Base-by-base conservation (phyloP, 2,113 vertebrate species). In the Platysteira castanea region DNA sequence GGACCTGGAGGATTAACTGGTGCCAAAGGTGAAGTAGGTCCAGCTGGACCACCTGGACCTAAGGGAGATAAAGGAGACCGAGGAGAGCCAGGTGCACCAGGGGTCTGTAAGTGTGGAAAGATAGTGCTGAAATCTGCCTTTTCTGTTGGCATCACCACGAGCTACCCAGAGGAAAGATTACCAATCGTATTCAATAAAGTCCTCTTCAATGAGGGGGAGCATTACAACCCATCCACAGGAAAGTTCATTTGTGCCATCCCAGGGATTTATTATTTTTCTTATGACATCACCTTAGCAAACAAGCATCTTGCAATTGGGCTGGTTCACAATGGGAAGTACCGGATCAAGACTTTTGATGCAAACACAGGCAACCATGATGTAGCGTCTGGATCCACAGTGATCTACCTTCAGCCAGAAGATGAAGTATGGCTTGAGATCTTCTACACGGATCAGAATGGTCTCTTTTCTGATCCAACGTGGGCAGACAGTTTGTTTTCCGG, bases 391-490 rank as follows among this genome's bases (percentile, higher is more conserved):
- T 99, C 99, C 71, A 99, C 99, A 0, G 98, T 99, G 69, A 98
- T 99, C 95, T 99, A 98, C 80, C 98, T 99, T 75, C 99, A 99
- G 95, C 98, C 99, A 49, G 99, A 99, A 86, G 99, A 99, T 4
- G 99, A 99, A 95, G 99, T 99, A 39, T 99, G 99, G 99, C 97
- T 99, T 97, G 99, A 99, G 95, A 99, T 99, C 96, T 99, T 99
- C 97, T 99, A 98, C 89, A 93, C 97, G 5, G 99, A 99, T 95
- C 99, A 99, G 95, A 99, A 99, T 0, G 99, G 99, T 59, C 98
- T 99, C 87, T 99, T 99, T 97, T 98, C 99, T 13, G 99, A 99
- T 92, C 98, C 99, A 6, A 98, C 98, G 0, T 99, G 99, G 99
- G 98, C 99, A 30, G 99, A 99, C 96, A 99, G 99, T 90, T 98